phyloP scores from a whole-genome alignment of 2,113 vertebrate species.

The Salvelinus alpinus region DNA sequence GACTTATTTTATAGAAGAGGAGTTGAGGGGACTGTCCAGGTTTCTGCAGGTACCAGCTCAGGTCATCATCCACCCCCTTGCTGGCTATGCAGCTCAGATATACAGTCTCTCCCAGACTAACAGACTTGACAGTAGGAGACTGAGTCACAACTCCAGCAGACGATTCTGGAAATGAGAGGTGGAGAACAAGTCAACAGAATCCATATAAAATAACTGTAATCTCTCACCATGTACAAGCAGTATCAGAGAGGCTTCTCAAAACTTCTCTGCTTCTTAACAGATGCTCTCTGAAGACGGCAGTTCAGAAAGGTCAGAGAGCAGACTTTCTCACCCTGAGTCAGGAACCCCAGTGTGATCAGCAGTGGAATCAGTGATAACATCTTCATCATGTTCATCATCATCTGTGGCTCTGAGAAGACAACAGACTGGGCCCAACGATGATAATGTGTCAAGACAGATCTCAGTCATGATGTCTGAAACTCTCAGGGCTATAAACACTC shows the following conservation, averaged over 20 bases:
- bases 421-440: no score
- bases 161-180: constrained; percentile 24
- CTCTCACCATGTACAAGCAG: neutral
- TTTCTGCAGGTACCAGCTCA: constrained; percentile 63
- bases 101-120: constrained; percentile 35
- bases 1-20: constrained; percentile 8
- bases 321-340: constrained; percentile 31
- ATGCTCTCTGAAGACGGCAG: constrained; percentile 28
- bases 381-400: neutral
- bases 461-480: no score
- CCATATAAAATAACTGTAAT: neutral
- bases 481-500: no score
- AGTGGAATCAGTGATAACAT: constrained; percentile 3
- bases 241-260: neutral
- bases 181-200: no score
- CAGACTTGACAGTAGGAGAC: constrained; percentile 40
- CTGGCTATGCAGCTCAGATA: constrained; percentile 40
- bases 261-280: neutral
- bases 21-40: constrained; percentile 57
- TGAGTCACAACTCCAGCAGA: constrained; percentile 41
- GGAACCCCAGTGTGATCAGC: constrained; percentile 19
- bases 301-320: no score
- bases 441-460: no score
- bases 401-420: no score
- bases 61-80: constrained; percentile 12